Evolutionary conservation across 2,888 invertebrate species (phyloP).

Genomic region (Eupithecia exiguata): DNA sequence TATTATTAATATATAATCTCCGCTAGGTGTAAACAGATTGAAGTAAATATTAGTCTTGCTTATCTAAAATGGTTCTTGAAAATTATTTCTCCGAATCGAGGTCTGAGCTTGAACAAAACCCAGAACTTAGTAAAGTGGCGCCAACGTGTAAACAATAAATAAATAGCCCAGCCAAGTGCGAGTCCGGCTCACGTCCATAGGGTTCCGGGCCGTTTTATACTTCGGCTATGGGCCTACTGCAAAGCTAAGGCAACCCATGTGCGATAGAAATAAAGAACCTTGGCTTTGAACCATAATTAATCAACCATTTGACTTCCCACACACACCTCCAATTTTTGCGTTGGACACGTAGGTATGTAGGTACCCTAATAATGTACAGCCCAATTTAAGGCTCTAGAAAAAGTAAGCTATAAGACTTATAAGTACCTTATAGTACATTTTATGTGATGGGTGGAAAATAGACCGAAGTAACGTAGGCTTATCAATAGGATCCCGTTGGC

Average conservation of each 20-base stretch:
- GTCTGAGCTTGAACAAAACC: neutral
- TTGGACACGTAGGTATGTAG: no score
- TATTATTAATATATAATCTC: no score
- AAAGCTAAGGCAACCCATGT: no score
- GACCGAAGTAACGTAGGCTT: neutral
- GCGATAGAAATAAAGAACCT: neutral
- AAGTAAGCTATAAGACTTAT: no score
- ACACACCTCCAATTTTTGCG: no score
- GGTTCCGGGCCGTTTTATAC: neutral
- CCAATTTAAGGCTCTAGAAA: no score
- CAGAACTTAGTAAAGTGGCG: neutral
- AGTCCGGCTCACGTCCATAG: neutral
- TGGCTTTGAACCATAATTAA: no score
- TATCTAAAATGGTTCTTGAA: neutral
- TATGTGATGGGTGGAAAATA: no score
- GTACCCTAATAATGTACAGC: no score
- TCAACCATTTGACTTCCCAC: no score
- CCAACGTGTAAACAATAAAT: conserved; percentile 2
- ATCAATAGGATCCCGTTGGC: neutral
- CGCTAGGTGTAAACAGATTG: neutral
- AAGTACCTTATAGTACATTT: no score
- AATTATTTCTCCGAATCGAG: neutral
- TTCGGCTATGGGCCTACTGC: neutral
- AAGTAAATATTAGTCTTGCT: neutral
- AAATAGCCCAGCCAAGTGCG: neutral